Evolutionary conservation across 1,140 invertebrate species (phyloP), one percentile per base, ranked within the genome.

Genomic region (Drosophila ercepeae): DNA sequence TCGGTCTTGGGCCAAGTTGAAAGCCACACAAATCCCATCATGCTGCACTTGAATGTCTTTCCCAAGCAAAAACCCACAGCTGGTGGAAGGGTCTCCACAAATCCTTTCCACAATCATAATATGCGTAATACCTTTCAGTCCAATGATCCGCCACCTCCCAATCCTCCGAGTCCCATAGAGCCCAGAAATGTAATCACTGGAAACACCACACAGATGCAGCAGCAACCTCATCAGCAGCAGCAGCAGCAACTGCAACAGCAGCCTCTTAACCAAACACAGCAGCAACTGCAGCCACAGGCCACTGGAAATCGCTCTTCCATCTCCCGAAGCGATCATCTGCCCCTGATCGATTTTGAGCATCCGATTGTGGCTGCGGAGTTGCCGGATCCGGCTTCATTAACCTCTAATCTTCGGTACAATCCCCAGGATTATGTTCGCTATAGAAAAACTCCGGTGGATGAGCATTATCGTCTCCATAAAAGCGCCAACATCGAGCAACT

Each of bases 261-360:
- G 5, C 60, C 39, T 27, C 68, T 39, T 8, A 39, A 39, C 36
- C 36, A 39, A 72, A 14, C 73, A 23, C 63, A 71, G 13, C 74
- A 49, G 13, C 59, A 36, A 27, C 49, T 29, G 4, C 44, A 18
- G 23, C 68, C 61, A 3, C 5, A 14, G 5, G n/a, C 13, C n/a
- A 8, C 13, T 1, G 32, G 41, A 2, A 86, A 84, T 70, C 82
- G 65, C 6, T 61, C 83, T 4, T 65, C 83, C 27, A 89, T 90
- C 45, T 89, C 84, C 9, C 89, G 89, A 23, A 90, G 89, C 36
- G 89, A 90, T 44, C 70, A 84, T 34, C 36, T 81, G 5, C 79
- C 75, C 13, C 49, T 90, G 3, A 74, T 90, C 9, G 89, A 90
- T 50, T 90, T 90, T 34, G 89, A 90, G 59, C 89, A 90, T 75